These are phyloP conservation scores for Micromys minutus DNA, from an alignment of 2,113 vertebrate species.

Conservation along the genomic window DNA sequence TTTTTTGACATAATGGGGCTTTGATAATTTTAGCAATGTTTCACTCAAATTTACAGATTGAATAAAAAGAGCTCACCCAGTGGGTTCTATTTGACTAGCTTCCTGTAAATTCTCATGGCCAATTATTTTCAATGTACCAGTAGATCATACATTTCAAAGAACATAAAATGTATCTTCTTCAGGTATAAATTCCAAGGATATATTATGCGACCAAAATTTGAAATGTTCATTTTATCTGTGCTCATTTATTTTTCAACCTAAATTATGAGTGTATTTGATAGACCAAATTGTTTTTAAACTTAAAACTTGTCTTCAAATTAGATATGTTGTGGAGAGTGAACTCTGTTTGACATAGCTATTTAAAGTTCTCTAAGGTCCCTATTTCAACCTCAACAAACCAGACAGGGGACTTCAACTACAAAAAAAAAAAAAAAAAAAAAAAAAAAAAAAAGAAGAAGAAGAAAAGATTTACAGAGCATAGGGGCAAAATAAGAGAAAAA, in stretches of 20 bases:
- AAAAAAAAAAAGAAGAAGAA: background rate
- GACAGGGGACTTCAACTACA: background rate
- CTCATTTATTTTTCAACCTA: slow-evolving; percentile 51
- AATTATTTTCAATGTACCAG: slow-evolving; percentile 70
- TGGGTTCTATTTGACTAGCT: slow-evolving; percentile 54
- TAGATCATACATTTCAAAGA: slow-evolving; percentile 64
- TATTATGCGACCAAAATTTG: background rate
- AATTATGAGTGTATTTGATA: slow-evolving; percentile 28
- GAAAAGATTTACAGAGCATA: background rate
- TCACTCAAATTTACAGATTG: slow-evolving; percentile 60
- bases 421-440: too few relatives aligned
- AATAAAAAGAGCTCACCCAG: slow-evolving; percentile 68
- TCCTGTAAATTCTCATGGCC: slow-evolving; percentile 41
- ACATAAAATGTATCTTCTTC: slow-evolving; percentile 33
- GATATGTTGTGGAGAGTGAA: background rate
- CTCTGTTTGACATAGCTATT: background rate
- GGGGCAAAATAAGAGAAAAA: background rate
- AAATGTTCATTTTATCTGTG: slow-evolving; percentile 31
- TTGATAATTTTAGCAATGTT: slow-evolving; percentile 44
- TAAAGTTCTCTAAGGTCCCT: background rate
- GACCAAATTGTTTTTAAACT: background rate
- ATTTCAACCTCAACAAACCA: rapidly evolving
- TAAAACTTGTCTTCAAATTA: background rate
- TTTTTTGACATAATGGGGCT: background rate
- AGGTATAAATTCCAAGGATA: slow-evolving; percentile 7